Percentiles rank a stretch among this genome's conserved stretches.
phyloP scores from a whole-genome alignment of 2,888 invertebrate species.

The Malthinus seriepunctatus region DNA sequence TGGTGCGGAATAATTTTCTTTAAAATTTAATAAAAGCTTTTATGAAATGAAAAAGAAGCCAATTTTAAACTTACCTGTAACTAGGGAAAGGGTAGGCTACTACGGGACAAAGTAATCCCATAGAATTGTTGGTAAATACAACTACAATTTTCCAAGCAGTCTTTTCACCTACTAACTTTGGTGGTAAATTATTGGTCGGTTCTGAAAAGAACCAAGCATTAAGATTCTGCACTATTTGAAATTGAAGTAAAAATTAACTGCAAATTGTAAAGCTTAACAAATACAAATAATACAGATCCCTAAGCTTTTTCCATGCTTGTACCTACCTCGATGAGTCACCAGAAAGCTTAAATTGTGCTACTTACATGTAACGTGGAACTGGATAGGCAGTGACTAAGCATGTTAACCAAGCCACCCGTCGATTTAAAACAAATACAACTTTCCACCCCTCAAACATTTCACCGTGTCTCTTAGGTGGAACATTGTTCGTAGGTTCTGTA shows the following conservation, averaged over 20 bases:
- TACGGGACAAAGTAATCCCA: conserved; percentile 69
- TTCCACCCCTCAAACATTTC: conserved; percentile 60
- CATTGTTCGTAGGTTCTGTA: conserved; percentile 66
- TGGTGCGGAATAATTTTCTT: no score
- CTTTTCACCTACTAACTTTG: conserved; percentile 54
- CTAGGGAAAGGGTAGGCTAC: conserved; percentile 71
- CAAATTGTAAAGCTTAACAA: not conserved
- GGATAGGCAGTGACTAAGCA: conserved; percentile 74
- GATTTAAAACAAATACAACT: conserved; percentile 58
- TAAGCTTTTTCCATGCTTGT: not conserved
- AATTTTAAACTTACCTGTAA: conserved; percentile 66
- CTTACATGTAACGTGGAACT: conserved; percentile 47
- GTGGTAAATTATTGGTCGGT: conserved; percentile 56
- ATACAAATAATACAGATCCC: conserved; percentile 41
- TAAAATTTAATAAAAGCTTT: no score
- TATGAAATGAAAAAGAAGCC: not conserved
- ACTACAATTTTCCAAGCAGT: conserved; percentile 65
- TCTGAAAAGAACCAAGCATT: conserved; percentile 53
- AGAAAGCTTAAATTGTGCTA: conserved; percentile 4
- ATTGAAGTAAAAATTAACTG: not conserved
- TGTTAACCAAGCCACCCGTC: conserved; percentile 63
- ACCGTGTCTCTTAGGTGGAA: conserved; percentile 63
- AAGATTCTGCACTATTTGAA: conserved; percentile 39
- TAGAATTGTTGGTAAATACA: conserved; percentile 58
- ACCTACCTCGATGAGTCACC: not conserved